Conservation (phyloP, 2,888 invertebrate genomes). For the Epiperipatus broadwayi region DNA sequence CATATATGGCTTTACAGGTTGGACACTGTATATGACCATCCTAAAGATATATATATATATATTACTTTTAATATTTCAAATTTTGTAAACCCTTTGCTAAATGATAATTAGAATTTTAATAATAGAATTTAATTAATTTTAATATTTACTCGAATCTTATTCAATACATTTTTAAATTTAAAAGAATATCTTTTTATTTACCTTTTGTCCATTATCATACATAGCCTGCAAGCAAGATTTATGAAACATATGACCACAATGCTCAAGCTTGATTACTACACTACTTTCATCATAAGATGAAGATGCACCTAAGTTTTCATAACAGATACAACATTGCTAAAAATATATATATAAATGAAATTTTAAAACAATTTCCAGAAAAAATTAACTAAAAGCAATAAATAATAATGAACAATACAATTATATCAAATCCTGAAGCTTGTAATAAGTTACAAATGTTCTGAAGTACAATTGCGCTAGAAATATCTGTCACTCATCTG, state of each 20-base stretch:
- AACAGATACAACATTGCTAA: conserved; percentile 28
- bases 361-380: no score
- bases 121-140: neutral
- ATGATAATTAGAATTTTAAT: conserved; percentile 6
- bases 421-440: no score
- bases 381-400: no score
- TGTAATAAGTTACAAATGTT: no score
- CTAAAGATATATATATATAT: no score
- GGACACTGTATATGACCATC: conserved; percentile 63
- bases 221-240: conserved; percentile 55
- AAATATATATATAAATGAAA: no score
- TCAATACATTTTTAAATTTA: conserved; percentile 1
- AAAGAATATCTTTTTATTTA: conserved; percentile 15
- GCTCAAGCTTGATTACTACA: conserved; percentile 42
- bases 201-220: conserved; percentile 35
- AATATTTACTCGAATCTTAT: no score
- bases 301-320: conserved; percentile 22
- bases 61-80: no score
- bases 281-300: conserved; percentile 28
- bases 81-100: no score
- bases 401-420: no score
- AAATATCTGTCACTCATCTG: no score
- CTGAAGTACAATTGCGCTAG: no score
- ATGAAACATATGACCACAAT: conserved; percentile 60
- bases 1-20: conserved; percentile 63